These are phyloP conservation scores for Andrena camellia DNA, from an alignment of 2,888 invertebrate species.

Conservation along the genomic window DNA sequence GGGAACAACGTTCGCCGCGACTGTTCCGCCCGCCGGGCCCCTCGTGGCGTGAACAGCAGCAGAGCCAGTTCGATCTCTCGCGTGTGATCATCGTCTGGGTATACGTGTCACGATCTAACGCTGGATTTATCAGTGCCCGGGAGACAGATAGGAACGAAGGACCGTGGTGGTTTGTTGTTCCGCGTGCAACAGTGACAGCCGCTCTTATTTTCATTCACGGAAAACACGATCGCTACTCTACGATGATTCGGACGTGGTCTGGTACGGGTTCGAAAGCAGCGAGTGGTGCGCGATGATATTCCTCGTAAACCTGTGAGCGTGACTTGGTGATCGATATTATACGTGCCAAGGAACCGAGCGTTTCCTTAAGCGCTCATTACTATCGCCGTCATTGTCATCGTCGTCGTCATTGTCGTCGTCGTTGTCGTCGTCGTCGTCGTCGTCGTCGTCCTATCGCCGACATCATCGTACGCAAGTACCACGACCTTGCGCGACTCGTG, in stretches of 20 bases:
- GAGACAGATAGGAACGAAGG: constrained; percentile 20
- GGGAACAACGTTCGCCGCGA: constrained; percentile 40
- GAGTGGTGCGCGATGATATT: constrained; percentile 66
- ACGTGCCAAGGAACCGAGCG: constrained; percentile 58
- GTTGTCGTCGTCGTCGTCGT: constrained; percentile 29
- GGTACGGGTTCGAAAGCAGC: not conserved
- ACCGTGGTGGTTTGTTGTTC: constrained; percentile 33
- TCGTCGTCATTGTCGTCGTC: constrained; percentile 25
- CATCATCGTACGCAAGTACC: constrained; percentile 27
- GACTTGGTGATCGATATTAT: constrained; percentile 66
- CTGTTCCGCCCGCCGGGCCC: constrained; percentile 23
- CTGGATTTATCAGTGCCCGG: constrained; percentile 67
- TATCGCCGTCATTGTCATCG: constrained; percentile 2
- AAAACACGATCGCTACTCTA: constrained; percentile 8
- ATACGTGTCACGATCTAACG: constrained; percentile 39
- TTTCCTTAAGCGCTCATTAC: constrained; percentile 22
- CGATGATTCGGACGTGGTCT: constrained; percentile 71
- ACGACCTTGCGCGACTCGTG: constrained; percentile 28
- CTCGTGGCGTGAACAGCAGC: constrained; percentile 28
- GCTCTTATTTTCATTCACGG: constrained; percentile 4
- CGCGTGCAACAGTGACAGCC: constrained; percentile 52
- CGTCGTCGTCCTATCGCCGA: constrained; percentile 36
- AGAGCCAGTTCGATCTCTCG: constrained; percentile 26
- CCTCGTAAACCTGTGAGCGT: constrained; percentile 65
- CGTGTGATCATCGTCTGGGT: constrained; percentile 41